A percentile compares a stretch with the other conserved stretches of the same genome.
Evolutionary conservation across 30 jellyfish, hydroid and myxozoan genomes (phyloP).

Genomic region (Hydractinia symbiolongicarpus): DNA sequence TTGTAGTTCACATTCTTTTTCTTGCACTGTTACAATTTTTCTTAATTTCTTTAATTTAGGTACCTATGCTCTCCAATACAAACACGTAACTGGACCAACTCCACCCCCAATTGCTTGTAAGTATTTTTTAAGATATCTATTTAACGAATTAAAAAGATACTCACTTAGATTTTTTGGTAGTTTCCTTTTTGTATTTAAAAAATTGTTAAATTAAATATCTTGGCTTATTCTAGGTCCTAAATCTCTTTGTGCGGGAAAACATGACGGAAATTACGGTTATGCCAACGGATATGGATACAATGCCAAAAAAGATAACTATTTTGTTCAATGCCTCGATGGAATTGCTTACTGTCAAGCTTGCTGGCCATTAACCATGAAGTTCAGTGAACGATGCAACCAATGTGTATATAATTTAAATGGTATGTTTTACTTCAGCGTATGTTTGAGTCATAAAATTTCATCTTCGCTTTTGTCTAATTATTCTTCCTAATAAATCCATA

Average conservation of each 20-base stretch:
- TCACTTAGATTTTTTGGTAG: neutral
- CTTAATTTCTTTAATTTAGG: neutral
- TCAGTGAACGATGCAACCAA: constrained; percentile 22
- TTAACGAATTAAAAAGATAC: neutral
- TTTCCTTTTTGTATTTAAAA: neutral
- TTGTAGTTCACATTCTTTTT: no score
- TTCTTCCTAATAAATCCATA: neutral
- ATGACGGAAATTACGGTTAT: constrained; percentile 20
- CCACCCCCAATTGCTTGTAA: constrained; percentile 10
- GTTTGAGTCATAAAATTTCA: no score
- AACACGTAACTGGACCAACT: neutral
- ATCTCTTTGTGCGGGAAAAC: constrained; percentile 7
- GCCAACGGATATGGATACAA: neutral
- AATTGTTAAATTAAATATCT: neutral
- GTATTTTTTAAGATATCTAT: neutral
- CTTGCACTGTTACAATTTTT: no score
- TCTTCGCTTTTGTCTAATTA: neutral
- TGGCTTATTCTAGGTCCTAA: neutral
- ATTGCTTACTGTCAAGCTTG: constrained; percentile 34
- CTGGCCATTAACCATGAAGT: constrained; percentile 25
- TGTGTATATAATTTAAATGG: constrained; percentile 19
- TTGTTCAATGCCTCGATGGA: constrained; percentile 31
- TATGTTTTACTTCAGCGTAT: neutral
- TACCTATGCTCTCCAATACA: neutral
- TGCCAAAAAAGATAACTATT: neutral